Evolutionary conservation across 2,888 invertebrate species (phyloP).

Genomic region (Sussaba pulchella): DNA sequence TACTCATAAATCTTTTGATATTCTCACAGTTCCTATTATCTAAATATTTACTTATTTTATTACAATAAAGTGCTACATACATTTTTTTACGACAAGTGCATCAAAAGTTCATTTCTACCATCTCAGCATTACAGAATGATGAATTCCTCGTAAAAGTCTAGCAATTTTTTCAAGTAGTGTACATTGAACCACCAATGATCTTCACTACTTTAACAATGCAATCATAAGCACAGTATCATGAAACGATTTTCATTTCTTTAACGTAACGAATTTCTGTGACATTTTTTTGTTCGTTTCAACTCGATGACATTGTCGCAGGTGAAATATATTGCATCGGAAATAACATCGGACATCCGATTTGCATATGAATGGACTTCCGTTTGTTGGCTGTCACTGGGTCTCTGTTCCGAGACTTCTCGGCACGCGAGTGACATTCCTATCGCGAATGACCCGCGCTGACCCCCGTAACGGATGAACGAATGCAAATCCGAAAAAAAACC

Average conservation of each 20-base stretch:
- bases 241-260: too few species aligned
- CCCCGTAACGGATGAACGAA: constrained; percentile 10
- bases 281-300: too few species aligned
- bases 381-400: neutral
- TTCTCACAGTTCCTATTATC: neutral
- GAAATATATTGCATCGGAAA: too few species aligned
- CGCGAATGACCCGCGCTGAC: constrained; percentile 11
- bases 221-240: neutral
- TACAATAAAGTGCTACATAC: too few species aligned
- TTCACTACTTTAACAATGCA: neutral
- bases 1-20: neutral
- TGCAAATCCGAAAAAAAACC: constrained; percentile 4
- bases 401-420: neutral
- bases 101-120: too few species aligned
- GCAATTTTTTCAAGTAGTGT: too few species aligned
- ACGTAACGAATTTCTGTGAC: too few species aligned
- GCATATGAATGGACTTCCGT: neutral
- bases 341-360: too few species aligned
- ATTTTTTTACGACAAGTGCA: too few species aligned
- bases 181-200: too few species aligned
- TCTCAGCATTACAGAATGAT: too few species aligned
- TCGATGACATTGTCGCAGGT: neutral
- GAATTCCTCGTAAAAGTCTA: too few species aligned
- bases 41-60: neutral
- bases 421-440: neutral